Evolutionary conservation across 2,797 vertebrate genomes (phyloP), one percentile per base, ranked within the genome.

Genomic region (Uromys caudimaculatus): DNA sequence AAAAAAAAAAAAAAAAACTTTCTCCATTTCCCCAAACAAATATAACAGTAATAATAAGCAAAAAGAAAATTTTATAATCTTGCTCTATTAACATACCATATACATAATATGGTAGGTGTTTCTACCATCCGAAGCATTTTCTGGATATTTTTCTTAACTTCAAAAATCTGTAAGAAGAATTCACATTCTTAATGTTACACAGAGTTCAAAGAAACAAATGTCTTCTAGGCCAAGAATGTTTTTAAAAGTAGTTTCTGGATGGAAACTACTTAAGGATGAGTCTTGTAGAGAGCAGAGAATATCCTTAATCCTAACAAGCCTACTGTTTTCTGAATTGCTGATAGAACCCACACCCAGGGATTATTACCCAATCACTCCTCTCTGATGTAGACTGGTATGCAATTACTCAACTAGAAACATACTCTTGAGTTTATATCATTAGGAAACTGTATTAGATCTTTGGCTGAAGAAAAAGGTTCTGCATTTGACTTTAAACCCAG

Each of bases 1-100:
- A n/a, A n/a, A n/a, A n/a, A n/a, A n/a, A n/a, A n/a, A n/a, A 90
- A 94, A 93, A 86, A 77, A 75, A 35, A 2, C 17, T 93, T 77
- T 27, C 47, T 62, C 5, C 3, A 3, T 88, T 93, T 91, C 3
- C 89, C 32, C 4, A 96, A n/a, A 71, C 6, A 14, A 71, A 71
- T n/a, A 19, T 35, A 71, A 38, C 6, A 71, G 16, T 35, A 71
- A 71, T 16, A n/a, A 71, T 19, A n/a, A 8, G 6, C 35, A n/a
- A 71, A 71, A 67, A 17, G 38, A 75, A 75, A 75, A 75, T 13
- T 27, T 4, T 47, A 29, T 47, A 44, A 38, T 73, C 21, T 73
- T 21, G 17, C 24, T 64, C 27, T 76, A 47, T 76, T 47, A 24
- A 17, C 17, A 8, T 67, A 58, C 4, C 5, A 67, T 69, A 79